phyloP scores from a whole-genome alignment of 2,113 vertebrate genomes.

The Pteropus alecto region DNA sequence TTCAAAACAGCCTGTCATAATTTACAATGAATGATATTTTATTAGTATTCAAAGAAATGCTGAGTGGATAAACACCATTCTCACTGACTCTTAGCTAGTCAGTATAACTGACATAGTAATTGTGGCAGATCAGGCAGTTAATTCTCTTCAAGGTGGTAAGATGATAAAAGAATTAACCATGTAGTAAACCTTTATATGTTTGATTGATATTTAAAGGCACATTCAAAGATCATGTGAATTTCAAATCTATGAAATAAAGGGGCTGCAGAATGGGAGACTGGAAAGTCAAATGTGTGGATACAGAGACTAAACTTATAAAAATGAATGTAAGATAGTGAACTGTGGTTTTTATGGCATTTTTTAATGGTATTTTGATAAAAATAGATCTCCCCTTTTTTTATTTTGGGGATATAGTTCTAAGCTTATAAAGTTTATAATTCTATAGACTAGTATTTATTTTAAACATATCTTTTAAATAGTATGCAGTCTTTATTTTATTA shows the following conservation, averaged over 20 bases:
- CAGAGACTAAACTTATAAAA: constrained; percentile 12
- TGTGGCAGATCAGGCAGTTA: background rate
- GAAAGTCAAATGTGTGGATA: background rate
- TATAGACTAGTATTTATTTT: background rate
- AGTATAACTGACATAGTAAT: background rate
- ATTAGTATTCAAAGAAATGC: constrained; percentile 15
- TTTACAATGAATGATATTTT: constrained; percentile 6
- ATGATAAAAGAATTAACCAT: background rate
- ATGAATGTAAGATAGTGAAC: background rate
- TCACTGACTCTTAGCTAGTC: background rate
- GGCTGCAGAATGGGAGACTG: background rate
- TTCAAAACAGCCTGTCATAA: background rate
- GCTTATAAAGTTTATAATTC: background rate
- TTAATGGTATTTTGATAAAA: background rate
- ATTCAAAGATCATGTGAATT: constrained; percentile 15
- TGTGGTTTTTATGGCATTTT: constrained; percentile 29
- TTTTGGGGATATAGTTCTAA: constrained; percentile 3
- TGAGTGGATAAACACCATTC: background rate
- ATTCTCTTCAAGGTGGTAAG: background rate
- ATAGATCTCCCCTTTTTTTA: background rate
- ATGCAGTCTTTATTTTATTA: background rate
- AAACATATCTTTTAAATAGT: background rate
- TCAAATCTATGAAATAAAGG: constrained; percentile 13
- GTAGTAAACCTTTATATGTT: constrained; percentile 17
- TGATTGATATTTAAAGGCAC: constrained; percentile 27